These are phyloP conservation scores for Rhingia campestris DNA, from an alignment of 2,888 invertebrate genomes.

Conservation along the genomic window DNA sequence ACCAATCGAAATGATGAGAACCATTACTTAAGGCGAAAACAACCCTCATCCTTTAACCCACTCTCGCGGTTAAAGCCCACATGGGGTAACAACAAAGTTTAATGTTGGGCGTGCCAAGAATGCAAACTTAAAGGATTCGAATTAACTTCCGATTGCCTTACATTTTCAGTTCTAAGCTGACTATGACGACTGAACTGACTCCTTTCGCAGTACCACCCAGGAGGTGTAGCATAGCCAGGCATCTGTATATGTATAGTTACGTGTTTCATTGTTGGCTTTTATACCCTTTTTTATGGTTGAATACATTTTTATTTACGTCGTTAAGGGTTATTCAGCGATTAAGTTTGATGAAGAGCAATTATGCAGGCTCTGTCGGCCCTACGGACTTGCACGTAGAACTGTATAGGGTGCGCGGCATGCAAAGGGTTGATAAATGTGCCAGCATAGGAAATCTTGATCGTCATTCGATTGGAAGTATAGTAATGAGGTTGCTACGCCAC, in stretches of 20 bases:
- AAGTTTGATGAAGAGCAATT: slow-evolving; percentile 68
- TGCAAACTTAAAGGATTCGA: slow-evolving; percentile 61
- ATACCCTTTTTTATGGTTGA: slow-evolving; percentile 68
- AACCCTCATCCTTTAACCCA: slow-evolving; percentile 9
- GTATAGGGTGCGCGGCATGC: slow-evolving; percentile 9
- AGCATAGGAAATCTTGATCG: slow-evolving; percentile 36
- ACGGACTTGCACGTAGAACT: slow-evolving; percentile 24
- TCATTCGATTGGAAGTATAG: slow-evolving; percentile 54
- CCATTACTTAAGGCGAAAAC: slow-evolving; percentile 10
- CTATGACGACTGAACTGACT: slow-evolving; percentile 2
- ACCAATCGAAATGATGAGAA: slow-evolving; percentile 24
- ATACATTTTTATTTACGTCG: slow-evolving; percentile 68
- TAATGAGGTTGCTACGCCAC: slow-evolving; percentile 41
- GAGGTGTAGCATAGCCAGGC: background rate
- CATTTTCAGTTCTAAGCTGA: slow-evolving; percentile 24
- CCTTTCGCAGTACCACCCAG: slow-evolving; percentile 17
- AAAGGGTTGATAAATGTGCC: slow-evolving; percentile 63
- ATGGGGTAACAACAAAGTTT: slow-evolving; percentile 39
- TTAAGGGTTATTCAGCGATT: slow-evolving; percentile 70
- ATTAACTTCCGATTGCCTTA: slow-evolving; percentile 19
- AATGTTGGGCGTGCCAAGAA: slow-evolving; percentile 64
- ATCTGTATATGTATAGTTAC: background rate
- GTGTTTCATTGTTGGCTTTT: slow-evolving; percentile 58
- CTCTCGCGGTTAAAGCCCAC: slow-evolving; percentile 25
- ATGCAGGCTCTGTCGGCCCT: slow-evolving; percentile 51